phyloP scores from a whole-genome alignment of 2,113 vertebrate species.

The Elanoides forficatus region DNA sequence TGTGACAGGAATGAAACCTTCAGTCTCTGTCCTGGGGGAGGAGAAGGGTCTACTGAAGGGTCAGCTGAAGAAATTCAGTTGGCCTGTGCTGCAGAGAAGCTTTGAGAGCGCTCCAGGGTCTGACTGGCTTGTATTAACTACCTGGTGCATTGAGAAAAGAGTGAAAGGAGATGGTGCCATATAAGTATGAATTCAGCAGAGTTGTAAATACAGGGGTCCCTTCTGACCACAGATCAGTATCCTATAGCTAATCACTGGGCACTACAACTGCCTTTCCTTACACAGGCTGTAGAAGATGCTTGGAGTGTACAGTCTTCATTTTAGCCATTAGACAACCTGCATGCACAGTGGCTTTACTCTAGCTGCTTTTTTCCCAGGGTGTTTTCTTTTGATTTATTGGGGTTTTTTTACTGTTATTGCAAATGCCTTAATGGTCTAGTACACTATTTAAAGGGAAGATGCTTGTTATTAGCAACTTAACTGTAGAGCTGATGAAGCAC shows the following conservation, averaged over 20 bases:
- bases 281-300: background rate
- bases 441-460: background rate
- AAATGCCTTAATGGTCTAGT: background rate
- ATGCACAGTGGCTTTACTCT: background rate
- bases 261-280: background rate
- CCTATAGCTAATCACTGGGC: background rate
- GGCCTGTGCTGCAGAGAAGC: background rate
- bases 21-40: background rate
- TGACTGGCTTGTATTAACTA: background rate
- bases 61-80: background rate
- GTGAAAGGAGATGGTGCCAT: background rate
- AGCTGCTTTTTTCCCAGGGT: background rate
- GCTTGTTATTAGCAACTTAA: background rate
- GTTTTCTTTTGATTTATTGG: background rate
- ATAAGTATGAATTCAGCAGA: background rate
- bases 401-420: background rate
- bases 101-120: background rate
- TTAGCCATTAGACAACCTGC: background rate
- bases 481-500: background rate
- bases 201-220: background rate
- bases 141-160: background rate
- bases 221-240: background rate
- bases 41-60: background rate
- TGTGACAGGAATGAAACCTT: background rate
- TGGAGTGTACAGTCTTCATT: background rate